A percentile compares a stretch with the other conserved stretches of the same genome.
Conservation (phyloP, 2,113 vertebrate genomes). For the Hemiprocne comata region DNA sequence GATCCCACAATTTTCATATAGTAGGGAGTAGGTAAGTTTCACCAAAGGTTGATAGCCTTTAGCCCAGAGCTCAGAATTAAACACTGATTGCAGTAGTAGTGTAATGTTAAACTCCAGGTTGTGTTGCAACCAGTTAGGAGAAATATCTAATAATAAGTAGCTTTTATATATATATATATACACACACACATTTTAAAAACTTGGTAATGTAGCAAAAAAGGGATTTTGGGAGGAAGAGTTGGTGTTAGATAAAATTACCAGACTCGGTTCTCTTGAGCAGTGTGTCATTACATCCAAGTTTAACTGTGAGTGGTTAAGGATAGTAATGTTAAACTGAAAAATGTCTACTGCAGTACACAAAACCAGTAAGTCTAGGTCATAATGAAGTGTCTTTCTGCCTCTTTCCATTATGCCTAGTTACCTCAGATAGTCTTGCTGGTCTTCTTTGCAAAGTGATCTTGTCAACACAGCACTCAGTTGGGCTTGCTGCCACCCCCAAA, state of each 20-base stretch:
- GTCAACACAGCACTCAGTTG: background rate
- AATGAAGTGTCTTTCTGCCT: background rate
- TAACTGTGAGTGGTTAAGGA: background rate
- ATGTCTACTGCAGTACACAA: background rate
- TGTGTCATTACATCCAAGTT: background rate
- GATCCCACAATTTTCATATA: background rate
- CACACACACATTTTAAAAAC: too few species aligned
- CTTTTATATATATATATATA: background rate
- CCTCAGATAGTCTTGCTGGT: background rate
- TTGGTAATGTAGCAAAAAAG: background rate
- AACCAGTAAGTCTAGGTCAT: background rate
- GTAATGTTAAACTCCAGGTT: background rate
- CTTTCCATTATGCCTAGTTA: background rate
- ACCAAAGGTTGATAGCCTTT: background rate
- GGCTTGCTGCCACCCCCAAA: background rate
- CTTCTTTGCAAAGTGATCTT: background rate
- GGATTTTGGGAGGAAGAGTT: background rate
- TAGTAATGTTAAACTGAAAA: background rate
- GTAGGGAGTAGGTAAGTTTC: background rate
- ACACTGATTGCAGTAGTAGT: background rate
- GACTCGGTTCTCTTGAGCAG: background rate
- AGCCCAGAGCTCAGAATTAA: background rate
- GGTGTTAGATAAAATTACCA: background rate
- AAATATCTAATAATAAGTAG: background rate
- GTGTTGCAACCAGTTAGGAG: background rate